Base-by-base conservation (phyloP, 1,140 invertebrate genomes). In the Drosophila sucinea region DNA sequence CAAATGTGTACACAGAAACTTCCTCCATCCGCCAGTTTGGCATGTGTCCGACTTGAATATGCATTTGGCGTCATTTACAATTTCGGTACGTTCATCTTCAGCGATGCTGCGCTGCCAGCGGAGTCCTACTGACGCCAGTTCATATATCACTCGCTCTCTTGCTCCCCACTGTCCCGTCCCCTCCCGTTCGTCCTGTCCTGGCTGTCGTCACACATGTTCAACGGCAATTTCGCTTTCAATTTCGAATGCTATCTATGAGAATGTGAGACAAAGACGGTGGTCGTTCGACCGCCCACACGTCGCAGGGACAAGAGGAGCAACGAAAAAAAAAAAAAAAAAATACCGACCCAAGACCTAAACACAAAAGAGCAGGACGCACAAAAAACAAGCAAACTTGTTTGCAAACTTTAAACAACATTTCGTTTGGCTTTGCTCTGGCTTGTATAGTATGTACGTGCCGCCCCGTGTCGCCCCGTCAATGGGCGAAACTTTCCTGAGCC, bases 361-460 rank as follows among this genome's bases (percentile, higher is more conserved):
- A 74, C 72, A 77, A 74, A 73, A 72, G 47, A 72, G 41, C 40
- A 70, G 61, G 32, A 41, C 60, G 55, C 60, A 70, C 47, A 74
- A 85, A 77, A 67, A 71, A 83, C 80, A 84, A 80, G 80, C 84
- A 89, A 83, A 84, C 77, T 87, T 87, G 83, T 87, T 87, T 89
- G 84, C 84, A 87, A 89, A 87, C 84, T 87, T 87, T 87, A 87
- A 87, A 87, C 80, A 89, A 89, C 84, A 89, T 89, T 84, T 87
- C 70, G 74, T 77, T 81, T 80, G 67, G 65, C 66, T 81, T 74
- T 69, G 76, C 60, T 74, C 73, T 38, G 35, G 35, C 35, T 38
- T 38, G 35, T 38, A 38, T 38, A 10, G 81, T 69, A 63, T 65
- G 81, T 83, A 83, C 81, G 81, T 84, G 81, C 77, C 66, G 47